These are phyloP conservation scores for Syngnathus rostellatus DNA, from an alignment of 2,797 vertebrate genomes.

Conservation along the genomic window DNA sequence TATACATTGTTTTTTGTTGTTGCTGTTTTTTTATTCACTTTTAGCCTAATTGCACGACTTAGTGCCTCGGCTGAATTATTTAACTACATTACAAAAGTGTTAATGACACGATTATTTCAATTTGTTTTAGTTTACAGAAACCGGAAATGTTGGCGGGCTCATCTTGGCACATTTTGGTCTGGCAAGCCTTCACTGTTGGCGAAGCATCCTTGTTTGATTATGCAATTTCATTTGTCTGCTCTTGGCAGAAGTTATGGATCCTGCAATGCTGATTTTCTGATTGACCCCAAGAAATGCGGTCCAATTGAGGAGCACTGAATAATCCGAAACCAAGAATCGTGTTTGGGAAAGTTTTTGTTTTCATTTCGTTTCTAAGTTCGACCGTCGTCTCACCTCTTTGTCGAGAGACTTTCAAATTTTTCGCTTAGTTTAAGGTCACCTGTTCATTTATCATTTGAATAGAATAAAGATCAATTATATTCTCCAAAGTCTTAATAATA, in stretches of 20 bases:
- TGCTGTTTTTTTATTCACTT: neutral
- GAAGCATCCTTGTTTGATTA: slow-evolving; percentile 18
- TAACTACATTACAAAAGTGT: neutral
- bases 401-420: neutral
- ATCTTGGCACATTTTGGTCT: slow-evolving; percentile 43
- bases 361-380: too few relatives aligned
- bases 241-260: slow-evolving; percentile 1
- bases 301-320: neutral
- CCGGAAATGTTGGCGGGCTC: slow-evolving; percentile 29
- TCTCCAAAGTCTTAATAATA: neutral
- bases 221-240: slow-evolving; percentile 14
- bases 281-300: neutral
- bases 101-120: neutral
- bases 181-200: slow-evolving; percentile 22
- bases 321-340: neutral
- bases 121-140: neutral
- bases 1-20: too few relatives aligned
- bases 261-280: neutral
- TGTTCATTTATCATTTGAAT: neutral
- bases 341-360: too few relatives aligned
- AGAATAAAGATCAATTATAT: neutral
- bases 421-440: neutral
- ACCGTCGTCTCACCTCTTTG: too few relatives aligned
- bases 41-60: neutral
- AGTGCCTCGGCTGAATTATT: neutral